A percentile compares a stretch with the other conserved stretches of the same genome.
These are phyloP conservation scores for Graptemys geographica DNA, from an alignment of 2,797 vertebrate genomes.

Conservation along the genomic window DNA sequence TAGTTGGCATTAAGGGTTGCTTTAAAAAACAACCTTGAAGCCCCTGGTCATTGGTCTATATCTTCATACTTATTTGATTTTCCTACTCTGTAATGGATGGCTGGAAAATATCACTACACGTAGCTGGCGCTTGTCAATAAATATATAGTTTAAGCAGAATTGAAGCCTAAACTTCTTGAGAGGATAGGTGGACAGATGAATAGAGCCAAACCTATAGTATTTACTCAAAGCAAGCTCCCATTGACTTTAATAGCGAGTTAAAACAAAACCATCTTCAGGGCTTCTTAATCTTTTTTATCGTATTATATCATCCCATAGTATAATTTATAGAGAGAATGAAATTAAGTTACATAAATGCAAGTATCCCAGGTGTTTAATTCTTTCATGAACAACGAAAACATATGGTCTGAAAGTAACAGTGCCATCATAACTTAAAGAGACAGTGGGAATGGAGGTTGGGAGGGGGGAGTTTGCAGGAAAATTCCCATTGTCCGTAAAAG, in stretches of 20 bases:
- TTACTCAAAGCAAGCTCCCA: background rate
- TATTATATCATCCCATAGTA: background rate
- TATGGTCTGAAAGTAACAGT: background rate
- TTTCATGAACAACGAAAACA: conserved; percentile 40
- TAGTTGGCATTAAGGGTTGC: background rate
- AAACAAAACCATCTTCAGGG: conserved; percentile 2
- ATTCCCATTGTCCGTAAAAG: conserved; percentile 55
- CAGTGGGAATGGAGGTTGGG: background rate
- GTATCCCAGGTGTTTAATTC: background rate
- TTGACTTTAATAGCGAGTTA: conserved; percentile 44
- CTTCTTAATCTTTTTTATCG: conserved; percentile 49
- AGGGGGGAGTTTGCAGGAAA: conserved; percentile 40
- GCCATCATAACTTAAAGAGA: background rate
- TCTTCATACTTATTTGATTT: background rate
- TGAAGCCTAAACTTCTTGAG: background rate
- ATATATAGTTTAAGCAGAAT: accelerated
- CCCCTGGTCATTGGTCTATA: background rate
- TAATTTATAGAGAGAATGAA: conserved; percentile 42
- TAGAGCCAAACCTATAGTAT: background rate
- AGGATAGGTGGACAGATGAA: background rate
- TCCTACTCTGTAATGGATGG: accelerated
- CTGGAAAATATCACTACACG: background rate
- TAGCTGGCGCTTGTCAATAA: background rate
- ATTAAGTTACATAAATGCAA: background rate
- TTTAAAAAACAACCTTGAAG: background rate